Percentiles rank a stretch among this genome's conserved stretches.
These are phyloP conservation scores for Tiliacea citrago DNA, from an alignment of 2,888 invertebrate species.

Conservation along the genomic window DNA sequence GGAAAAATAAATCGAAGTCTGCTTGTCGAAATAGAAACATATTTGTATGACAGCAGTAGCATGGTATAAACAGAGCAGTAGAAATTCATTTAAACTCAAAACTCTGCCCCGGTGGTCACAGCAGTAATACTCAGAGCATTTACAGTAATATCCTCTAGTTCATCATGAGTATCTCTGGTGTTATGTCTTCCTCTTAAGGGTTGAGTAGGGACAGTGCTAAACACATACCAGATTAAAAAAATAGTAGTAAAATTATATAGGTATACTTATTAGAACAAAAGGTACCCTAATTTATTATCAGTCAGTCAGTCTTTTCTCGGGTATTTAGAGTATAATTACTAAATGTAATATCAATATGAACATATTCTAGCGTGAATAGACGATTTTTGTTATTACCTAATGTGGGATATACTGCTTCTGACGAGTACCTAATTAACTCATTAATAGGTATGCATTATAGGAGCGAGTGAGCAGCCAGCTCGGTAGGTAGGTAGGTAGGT, in stretches of 20 bases:
- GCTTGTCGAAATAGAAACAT: not conserved
- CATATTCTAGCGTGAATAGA: not conserved
- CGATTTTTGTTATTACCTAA: not conserved
- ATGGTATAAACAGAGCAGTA: not conserved
- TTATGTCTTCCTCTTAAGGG: conserved; percentile 1
- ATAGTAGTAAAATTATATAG: not conserved
- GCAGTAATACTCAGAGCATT: not conserved
- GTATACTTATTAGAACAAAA: conserved; percentile 1
- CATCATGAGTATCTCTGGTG: not conserved
- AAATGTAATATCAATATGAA: not conserved
- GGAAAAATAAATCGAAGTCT: not conserved
- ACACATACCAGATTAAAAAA: not conserved
- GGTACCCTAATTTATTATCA: not conserved
- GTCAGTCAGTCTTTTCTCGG: too few species aligned
- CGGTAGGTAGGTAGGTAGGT: too few species aligned
- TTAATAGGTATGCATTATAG: too few species aligned
- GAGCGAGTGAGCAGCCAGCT: too few species aligned
- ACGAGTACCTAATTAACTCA: too few species aligned
- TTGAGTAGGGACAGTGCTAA: not conserved
- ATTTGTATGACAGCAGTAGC: not conserved
- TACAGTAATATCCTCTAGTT: not conserved
- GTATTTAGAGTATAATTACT: too few species aligned
- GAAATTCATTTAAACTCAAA: conserved; percentile 16
- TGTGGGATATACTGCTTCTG: too few species aligned
- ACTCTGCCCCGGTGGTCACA: not conserved